Evolutionary conservation across 2,797 vertebrate species (phyloP).

Genomic region (Streptopelia turtur): DNA sequence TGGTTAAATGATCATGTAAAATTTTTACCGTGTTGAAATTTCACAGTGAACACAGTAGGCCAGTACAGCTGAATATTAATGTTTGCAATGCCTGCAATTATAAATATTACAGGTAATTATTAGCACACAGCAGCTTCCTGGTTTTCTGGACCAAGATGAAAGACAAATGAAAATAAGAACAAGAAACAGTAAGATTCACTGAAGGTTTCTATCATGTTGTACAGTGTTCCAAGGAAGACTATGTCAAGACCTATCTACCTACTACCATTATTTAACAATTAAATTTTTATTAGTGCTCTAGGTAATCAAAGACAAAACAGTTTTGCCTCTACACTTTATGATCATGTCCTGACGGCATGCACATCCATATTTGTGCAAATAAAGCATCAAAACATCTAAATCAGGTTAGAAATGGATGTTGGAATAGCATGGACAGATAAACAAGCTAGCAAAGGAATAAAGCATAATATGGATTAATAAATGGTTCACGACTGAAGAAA

Average conservation of each 20-base stretch:
- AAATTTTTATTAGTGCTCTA: neutral
- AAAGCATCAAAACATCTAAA: neutral
- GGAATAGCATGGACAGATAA: constrained; percentile 7
- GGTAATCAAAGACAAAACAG: neutral
- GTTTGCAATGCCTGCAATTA: neutral
- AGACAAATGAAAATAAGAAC: constrained; percentile 10
- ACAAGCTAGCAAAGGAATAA: constrained; percentile 6
- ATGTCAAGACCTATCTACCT: neutral
- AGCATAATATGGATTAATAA: constrained; percentile 35
- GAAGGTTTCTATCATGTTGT: constrained; percentile 8
- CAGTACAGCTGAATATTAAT: constrained; percentile 39
- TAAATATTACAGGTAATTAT: constrained; percentile 12
- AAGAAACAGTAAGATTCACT: neutral
- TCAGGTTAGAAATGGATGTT: neutral
- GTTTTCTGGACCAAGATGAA: constrained; percentile 19
- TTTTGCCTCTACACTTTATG: neutral
- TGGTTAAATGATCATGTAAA: constrained; percentile 42
- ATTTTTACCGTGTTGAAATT: neutral
- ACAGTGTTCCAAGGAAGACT: constrained; percentile 29
- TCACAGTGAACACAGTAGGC: constrained; percentile 64
- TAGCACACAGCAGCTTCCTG: constrained; percentile 35
- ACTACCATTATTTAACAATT: neutral
- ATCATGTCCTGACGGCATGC: neutral
- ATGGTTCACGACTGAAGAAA: constrained; percentile 30
- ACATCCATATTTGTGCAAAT: neutral